phyloP scores from a whole-genome alignment of 2,797 vertebrate genomes.

The Sitta carolinensis region DNA sequence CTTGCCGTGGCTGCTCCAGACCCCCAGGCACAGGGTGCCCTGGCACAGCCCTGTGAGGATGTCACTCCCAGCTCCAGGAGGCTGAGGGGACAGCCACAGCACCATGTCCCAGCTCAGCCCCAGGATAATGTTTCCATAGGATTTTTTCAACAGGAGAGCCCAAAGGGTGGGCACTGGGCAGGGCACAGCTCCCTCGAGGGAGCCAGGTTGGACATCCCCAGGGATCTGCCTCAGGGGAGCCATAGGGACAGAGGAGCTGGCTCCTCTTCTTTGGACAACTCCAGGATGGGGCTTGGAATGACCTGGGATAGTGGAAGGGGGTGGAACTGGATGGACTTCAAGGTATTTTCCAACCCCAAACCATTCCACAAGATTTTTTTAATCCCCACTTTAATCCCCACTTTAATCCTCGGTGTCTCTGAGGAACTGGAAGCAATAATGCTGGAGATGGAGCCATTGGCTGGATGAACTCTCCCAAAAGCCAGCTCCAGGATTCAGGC shows the following conservation, averaged over 20 bases:
- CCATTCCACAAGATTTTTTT: neutral
- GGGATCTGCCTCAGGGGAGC: neutral
- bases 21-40: neutral
- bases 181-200: accelerated
- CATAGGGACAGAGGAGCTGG: neutral
- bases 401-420: neutral
- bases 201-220: neutral
- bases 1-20: neutral
- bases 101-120: accelerated
- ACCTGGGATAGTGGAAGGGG: neutral
- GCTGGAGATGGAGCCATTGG: neutral
- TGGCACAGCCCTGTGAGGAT: accelerated
- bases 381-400: neutral
- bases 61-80: neutral
- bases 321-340: neutral
- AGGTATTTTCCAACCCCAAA: neutral
- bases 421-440: neutral
- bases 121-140: accelerated
- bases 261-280: neutral
- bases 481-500: neutral
- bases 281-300: neutral
- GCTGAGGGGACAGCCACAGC: neutral
- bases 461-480: neutral
- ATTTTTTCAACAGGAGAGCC: neutral
- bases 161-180: neutral